These are phyloP conservation scores for Tyrannus savana DNA, from an alignment of 2,113 vertebrate species.

Conservation along the genomic window DNA sequence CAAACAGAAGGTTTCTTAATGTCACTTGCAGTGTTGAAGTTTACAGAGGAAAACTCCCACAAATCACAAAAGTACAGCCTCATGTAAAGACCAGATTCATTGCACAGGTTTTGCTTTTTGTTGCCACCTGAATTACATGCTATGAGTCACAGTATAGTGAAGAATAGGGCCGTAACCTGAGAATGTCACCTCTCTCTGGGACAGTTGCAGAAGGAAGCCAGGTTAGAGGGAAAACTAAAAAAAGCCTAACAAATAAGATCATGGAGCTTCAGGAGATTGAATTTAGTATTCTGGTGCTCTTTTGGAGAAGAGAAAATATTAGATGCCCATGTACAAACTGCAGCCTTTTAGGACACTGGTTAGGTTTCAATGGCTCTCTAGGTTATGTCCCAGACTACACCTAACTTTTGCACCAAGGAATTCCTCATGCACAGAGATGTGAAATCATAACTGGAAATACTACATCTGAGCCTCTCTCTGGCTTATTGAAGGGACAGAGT, in stretches of 20 bases:
- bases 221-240: neutral
- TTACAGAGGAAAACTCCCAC: neutral
- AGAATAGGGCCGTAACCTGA: neutral
- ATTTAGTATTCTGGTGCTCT: neutral
- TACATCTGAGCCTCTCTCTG: neutral
- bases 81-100: neutral
- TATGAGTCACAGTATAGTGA: neutral
- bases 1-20: neutral
- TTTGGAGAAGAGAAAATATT: neutral
- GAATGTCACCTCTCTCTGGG: neutral
- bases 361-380: neutral
- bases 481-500: neutral
- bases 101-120: neutral
- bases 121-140: neutral
- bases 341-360: neutral
- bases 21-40: neutral
- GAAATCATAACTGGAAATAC: neutral
- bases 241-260: neutral
- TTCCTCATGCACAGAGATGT: neutral
- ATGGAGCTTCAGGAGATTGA: neutral
- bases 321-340: rapidly evolving
- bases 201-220: neutral
- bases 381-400: neutral
- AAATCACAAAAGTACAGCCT: neutral
- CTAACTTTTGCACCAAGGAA: rapidly evolving